Evolutionary conservation across 2,888 invertebrate genomes (phyloP).

Genomic region (Coelopa pilipes): DNA sequence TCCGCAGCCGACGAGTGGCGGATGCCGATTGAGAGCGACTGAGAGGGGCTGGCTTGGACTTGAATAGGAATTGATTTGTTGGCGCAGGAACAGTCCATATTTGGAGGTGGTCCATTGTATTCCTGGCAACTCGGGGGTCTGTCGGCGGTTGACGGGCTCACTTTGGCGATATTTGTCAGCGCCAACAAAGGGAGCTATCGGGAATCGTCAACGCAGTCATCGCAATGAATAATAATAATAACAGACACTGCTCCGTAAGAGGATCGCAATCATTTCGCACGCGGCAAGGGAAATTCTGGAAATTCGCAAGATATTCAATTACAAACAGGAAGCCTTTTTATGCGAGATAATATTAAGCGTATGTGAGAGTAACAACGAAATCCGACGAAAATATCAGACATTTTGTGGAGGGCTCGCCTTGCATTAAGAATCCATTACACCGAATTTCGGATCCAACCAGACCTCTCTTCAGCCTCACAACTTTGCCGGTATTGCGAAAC

Average conservation of each 20-base stretch:
- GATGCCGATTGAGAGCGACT: background rate
- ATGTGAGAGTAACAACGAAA: too few species aligned
- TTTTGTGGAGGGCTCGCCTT: too few species aligned
- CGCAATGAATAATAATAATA: background rate
- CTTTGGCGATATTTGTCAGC: background rate
- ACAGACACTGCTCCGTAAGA: background rate
- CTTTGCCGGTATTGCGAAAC: background rate
- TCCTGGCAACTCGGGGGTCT: too few species aligned
- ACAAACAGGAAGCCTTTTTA: too few species aligned
- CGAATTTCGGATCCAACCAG: background rate
- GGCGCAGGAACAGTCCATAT: background rate
- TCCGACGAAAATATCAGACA: too few species aligned
- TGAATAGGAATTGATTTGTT: background rate
- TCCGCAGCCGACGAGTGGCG: too few species aligned
- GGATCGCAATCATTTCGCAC: background rate
- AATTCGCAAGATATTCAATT: too few species aligned
- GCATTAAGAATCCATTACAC: too few species aligned
- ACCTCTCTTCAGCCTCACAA: background rate
- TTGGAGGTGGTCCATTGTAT: background rate
- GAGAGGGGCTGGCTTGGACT: background rate
- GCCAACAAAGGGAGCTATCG: constrained; percentile 1
- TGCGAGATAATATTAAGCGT: too few species aligned
- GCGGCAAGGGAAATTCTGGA: too few species aligned
- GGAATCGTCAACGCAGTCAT: background rate
- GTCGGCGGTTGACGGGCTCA: background rate